These are phyloP conservation scores for Plagodis dolabraria DNA, from an alignment of 2,888 invertebrate genomes.

Conservation along the genomic window DNA sequence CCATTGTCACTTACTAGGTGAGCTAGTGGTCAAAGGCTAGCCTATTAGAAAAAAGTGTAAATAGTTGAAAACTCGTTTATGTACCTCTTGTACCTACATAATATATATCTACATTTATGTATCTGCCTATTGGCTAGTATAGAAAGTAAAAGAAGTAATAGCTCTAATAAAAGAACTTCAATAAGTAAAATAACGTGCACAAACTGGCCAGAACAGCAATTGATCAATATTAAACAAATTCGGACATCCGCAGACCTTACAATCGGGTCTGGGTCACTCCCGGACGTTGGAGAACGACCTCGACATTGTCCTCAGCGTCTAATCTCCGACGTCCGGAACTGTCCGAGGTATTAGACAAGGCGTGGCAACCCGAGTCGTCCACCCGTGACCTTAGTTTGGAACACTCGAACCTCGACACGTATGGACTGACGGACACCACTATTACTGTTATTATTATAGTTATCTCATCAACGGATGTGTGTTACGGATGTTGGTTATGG, in stretches of 20 bases:
- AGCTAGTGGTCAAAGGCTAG: too few species aligned
- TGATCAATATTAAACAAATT: not conserved
- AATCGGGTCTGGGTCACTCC: constrained; percentile 4
- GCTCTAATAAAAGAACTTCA: too few species aligned
- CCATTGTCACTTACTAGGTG: too few species aligned
- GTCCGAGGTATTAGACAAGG: constrained; percentile 1
- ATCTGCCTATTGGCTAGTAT: too few species aligned
- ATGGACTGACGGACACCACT: constrained; percentile 4
- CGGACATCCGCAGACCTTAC: not conserved
- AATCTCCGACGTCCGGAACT: not conserved
- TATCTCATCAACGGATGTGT: constrained; percentile 13
- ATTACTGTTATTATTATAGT: constrained; percentile 12
- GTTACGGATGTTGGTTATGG: constrained; percentile 13
- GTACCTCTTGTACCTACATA: too few species aligned
- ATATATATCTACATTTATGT: too few species aligned
- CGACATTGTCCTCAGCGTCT: not conserved
- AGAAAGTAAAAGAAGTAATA: too few species aligned
- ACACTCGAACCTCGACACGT: constrained; percentile 18
- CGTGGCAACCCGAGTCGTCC: constrained; percentile 6
- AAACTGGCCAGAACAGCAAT: too few species aligned
- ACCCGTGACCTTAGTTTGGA: constrained; percentile 17
- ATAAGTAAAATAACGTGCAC: too few species aligned
- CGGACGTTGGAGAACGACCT: constrained; percentile 2
- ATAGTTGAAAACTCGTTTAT: too few species aligned
- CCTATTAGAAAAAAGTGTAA: too few species aligned